Evolutionary conservation across 1,140 invertebrate genomes (phyloP).

Genomic region (Leucophenga varia): DNA sequence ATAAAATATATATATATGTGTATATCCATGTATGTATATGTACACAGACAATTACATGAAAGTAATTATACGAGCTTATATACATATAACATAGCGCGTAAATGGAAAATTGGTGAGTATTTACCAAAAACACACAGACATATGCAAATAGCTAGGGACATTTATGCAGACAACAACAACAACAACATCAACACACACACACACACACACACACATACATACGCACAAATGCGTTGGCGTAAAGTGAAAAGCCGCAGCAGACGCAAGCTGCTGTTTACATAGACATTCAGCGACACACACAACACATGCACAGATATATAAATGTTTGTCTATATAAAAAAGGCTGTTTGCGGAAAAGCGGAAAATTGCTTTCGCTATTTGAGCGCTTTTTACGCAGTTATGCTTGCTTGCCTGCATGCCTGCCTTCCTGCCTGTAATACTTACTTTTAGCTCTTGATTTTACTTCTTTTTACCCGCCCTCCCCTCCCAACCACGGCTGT

Average conservation of each 20-base stretch:
- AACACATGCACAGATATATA: constrained; percentile 1
- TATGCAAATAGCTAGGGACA: background rate
- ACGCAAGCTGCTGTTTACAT: constrained; percentile 46
- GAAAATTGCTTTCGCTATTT: constrained; percentile 30
- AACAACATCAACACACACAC: constrained; percentile 32
- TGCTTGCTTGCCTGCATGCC: constrained; percentile 1
- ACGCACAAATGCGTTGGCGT: constrained; percentile 7
- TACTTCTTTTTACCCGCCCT: too few species aligned
- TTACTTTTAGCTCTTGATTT: background rate
- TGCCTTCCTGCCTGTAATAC: constrained; percentile 1
- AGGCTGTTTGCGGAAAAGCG: constrained; percentile 44
- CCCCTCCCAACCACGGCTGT: too few species aligned
- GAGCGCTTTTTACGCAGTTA: too few species aligned
- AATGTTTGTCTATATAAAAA: too few species aligned
- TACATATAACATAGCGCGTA: too few species aligned
- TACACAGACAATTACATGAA: too few species aligned
- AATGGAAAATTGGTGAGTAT: background rate
- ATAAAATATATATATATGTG: constrained; percentile 4
- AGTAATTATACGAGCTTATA: too few species aligned
- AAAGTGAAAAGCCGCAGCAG: background rate
- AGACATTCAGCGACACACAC: too few species aligned
- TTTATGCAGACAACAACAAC: too few species aligned
- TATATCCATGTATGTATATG: constrained; percentile 9
- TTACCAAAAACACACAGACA: constrained; percentile 10
- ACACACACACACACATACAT: constrained; percentile 17